These are phyloP conservation scores for Archips crataeganus DNA, from an alignment of 2,888 invertebrate species.

Conservation along the genomic window DNA sequence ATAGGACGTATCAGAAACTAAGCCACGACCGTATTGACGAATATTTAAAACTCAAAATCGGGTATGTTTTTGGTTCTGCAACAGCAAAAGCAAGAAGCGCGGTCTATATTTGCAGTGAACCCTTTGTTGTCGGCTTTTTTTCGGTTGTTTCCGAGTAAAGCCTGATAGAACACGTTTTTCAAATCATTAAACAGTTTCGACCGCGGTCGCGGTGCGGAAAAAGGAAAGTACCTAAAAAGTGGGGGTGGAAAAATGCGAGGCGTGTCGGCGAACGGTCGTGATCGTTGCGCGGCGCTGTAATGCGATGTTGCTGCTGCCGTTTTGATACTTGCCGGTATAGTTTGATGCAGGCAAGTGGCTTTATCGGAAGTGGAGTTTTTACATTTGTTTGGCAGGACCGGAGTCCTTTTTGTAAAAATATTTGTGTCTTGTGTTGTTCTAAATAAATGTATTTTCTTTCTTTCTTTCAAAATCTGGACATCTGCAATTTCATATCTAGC, in stretches of 20 bases:
- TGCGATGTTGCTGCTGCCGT: constrained; percentile 51
- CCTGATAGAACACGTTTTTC: constrained; percentile 87
- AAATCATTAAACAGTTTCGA: constrained; percentile 86
- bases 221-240: constrained; percentile 72
- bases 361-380: no score
- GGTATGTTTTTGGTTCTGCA: constrained; percentile 45
- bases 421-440: no score
- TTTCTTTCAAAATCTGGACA: no score
- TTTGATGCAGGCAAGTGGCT: no score
- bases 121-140: constrained; percentile 83
- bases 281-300: constrained; percentile 74
- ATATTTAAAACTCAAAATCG: constrained; percentile 57
- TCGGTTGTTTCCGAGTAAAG: constrained; percentile 84
- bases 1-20: constrained; percentile 46
- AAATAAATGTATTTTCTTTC: no score
- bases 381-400: no score
- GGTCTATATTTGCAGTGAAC: constrained; percentile 84
- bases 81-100: constrained; percentile 56
- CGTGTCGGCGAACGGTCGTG: constrained; percentile 61
- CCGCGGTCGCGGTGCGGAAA: constrained; percentile 69
- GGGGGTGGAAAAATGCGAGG: constrained; percentile 63
- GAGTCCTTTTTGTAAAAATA: no score
- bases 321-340: constrained; percentile 50
- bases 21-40: constrained; percentile 46
- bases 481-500: no score